Percentiles rank a stretch among this genome's conserved stretches.
Evolutionary conservation across 2,888 invertebrate species (phyloP).

Genomic region (Amblyjoppa proteus): DNA sequence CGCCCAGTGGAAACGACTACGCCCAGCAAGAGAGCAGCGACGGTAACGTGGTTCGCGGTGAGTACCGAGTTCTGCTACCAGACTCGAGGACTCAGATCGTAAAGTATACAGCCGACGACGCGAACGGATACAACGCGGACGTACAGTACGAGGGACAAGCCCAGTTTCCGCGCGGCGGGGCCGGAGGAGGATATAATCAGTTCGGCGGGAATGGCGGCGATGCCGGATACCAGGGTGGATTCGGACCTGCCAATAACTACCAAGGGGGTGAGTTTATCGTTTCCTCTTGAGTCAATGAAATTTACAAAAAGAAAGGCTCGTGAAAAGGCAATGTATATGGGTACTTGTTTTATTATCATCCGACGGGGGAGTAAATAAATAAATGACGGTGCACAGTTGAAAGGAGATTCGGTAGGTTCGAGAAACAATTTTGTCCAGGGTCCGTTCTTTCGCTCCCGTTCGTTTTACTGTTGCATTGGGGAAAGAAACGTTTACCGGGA

Average conservation of each 20-base stretch:
- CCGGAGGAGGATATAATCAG: conserved; percentile 65
- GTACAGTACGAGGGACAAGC: conserved; percentile 87
- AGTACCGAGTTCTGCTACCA: conserved; percentile 93
- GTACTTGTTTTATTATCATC: neutral
- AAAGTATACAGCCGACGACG: conserved; percentile 93
- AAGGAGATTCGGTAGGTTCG: too few species aligned
- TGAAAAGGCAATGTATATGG: neutral
- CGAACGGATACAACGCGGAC: conserved; percentile 95
- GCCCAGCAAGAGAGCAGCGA: conserved; percentile 94
- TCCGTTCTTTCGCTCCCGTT: too few species aligned
- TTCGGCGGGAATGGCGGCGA: conserved; percentile 59
- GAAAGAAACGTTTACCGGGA: too few species aligned
- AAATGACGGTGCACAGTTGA: neutral
- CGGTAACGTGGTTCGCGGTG: conserved; percentile 93
- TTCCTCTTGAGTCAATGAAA: conserved; percentile 9
- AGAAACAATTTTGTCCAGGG: too few species aligned
- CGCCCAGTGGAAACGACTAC: conserved; percentile 92
- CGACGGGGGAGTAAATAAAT: neutral
- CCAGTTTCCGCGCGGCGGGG: conserved; percentile 79
- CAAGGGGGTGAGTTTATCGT: conserved; percentile 66
- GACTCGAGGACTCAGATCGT: conserved; percentile 95
- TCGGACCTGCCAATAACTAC: conserved; percentile 66
- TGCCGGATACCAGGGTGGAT: conserved; percentile 70
- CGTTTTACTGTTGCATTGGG: too few species aligned
- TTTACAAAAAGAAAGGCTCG: neutral